Conservation (phyloP, 1,140 invertebrate species). For the Aleiodes sp. region DNA sequence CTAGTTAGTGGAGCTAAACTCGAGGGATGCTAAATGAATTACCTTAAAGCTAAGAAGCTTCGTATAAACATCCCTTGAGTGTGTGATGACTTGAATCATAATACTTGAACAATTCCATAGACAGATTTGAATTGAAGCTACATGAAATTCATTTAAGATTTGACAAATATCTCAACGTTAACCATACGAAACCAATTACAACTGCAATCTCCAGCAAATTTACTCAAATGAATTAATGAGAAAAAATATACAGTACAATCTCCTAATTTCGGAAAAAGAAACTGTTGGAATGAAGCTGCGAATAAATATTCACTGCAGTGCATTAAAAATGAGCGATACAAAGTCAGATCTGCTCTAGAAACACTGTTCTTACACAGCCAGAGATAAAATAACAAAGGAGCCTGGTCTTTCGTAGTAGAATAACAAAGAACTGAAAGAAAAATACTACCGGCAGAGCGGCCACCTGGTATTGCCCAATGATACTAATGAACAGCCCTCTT, state of each 20-base stretch:
- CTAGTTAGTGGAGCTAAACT: neutral
- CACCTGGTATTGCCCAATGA: conserved; percentile 17
- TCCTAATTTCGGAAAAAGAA: neutral
- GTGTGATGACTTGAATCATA: neutral
- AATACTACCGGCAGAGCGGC: conserved; percentile 7
- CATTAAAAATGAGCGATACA: conserved; percentile 10
- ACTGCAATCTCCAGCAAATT: too few species aligned
- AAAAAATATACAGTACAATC: too few species aligned
- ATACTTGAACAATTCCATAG: neutral
- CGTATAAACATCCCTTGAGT: neutral
- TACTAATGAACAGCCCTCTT: conserved; percentile 22
- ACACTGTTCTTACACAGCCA: neutral
- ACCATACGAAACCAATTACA: too few species aligned
- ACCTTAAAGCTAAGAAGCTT: neutral
- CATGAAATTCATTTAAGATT: too few species aligned
- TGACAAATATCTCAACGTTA: too few species aligned
- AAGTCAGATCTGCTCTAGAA: neutral
- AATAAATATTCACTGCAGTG: neutral
- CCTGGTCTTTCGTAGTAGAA: neutral
- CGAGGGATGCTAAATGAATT: neutral
- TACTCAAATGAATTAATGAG: too few species aligned
- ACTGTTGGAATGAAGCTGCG: neutral
- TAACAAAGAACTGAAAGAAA: conserved; percentile 12
- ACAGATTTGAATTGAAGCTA: neutral
- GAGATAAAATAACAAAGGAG: neutral